Percentiles rank a stretch among this genome's conserved stretches.
Conservation (phyloP, 2,113 vertebrate species). For the Malurus alboscapulatus region DNA sequence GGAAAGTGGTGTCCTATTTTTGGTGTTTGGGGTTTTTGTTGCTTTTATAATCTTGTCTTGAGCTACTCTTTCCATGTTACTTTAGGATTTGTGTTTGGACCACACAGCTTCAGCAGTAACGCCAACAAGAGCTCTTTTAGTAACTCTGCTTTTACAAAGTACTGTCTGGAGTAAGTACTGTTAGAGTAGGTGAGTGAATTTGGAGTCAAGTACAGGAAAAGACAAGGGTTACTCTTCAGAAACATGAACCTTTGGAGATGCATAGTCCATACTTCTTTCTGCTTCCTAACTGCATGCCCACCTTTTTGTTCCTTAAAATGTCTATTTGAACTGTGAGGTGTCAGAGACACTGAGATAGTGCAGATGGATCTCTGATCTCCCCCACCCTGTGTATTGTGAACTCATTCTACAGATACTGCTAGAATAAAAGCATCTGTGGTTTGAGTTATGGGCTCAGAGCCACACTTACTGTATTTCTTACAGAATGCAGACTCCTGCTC, state of each 20-base stretch:
- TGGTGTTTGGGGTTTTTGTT: not conserved
- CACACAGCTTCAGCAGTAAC: not conserved
- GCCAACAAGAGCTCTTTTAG: not conserved
- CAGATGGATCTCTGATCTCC: not conserved
- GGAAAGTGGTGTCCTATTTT: not conserved
- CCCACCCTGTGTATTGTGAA: not conserved
- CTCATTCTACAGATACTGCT: not conserved
- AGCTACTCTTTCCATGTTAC: not conserved
- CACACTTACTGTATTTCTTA: not conserved
- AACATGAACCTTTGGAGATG: not conserved
- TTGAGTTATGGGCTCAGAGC: not conserved
- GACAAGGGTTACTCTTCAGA: not conserved
- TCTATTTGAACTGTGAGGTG: fast-evolving
- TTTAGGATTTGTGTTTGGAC: not conserved
- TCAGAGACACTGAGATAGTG: not conserved
- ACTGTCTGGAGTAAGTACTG: not conserved
- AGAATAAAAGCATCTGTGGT: not conserved
- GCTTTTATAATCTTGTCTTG: not conserved
- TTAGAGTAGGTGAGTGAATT: not conserved
- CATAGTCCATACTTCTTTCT: not conserved
- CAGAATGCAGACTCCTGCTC: not conserved
- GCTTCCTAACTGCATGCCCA: not conserved
- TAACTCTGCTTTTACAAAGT: not conserved
- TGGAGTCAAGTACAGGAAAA: not conserved
- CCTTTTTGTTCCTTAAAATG: not conserved